Percentiles rank a stretch among this genome's conserved stretches.
Conservation (phyloP, 2,797 vertebrate genomes). For the Phoeniculus purpureus region DNA sequence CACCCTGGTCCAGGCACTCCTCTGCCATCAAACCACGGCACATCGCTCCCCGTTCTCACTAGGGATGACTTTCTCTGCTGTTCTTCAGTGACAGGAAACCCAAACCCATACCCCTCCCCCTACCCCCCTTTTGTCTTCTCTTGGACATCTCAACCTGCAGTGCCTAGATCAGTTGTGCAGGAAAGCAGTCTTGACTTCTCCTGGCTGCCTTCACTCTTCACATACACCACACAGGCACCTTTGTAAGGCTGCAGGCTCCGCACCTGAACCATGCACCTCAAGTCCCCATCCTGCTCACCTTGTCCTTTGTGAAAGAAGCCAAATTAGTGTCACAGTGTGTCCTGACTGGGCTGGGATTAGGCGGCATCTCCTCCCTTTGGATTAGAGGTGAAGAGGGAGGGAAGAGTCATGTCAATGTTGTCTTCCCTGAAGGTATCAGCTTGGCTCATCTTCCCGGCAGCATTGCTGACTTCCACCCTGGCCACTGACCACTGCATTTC, state of each 20-base stretch:
- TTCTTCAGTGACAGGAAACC: neutral
- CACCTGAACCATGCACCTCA: accelerated
- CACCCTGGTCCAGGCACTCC: neutral
- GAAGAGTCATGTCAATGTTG: neutral
- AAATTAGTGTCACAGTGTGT: neutral
- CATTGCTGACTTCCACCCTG: neutral
- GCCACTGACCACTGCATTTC: neutral
- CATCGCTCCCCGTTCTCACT: neutral
- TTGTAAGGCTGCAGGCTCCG: neutral
- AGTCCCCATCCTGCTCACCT: accelerated
- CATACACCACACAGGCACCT: neutral
- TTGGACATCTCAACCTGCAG: accelerated
- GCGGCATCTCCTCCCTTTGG: neutral
- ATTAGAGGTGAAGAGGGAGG: neutral
- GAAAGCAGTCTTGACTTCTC: neutral
- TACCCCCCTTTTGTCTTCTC: neutral
- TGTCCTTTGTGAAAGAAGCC: neutral
- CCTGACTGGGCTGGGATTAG: neutral
- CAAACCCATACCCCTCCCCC: neutral
- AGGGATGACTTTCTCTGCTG: neutral
- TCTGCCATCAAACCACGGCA: neutral
- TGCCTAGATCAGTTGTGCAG: neutral
- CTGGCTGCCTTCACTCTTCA: neutral
- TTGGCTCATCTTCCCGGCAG: neutral
- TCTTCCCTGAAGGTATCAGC: neutral